Evolutionary conservation across 2,888 invertebrate species (phyloP), one percentile per base, ranked within the genome.

Genomic region (Cheilosia vernalis): DNA sequence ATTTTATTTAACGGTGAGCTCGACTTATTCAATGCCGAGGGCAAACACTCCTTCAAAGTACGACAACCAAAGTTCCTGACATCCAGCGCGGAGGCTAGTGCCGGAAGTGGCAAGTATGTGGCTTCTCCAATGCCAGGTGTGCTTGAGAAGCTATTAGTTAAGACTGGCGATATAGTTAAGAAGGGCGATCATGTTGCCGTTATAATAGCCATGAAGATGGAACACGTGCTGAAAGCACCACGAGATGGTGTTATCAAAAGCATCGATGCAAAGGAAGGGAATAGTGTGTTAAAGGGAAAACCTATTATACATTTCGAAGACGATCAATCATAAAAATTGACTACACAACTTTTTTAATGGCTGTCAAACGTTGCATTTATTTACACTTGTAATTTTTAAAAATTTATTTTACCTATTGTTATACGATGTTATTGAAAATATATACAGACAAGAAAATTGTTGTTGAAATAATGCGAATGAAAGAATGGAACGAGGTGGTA

Each of bases 141-240:
- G 17, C 93, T 99, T 51, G 98, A 99, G 90, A 97, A 97, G 91
- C 93, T 99, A 61, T 93, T 97, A 21, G 98, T 99, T 2, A 94
- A 94, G 81, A 93, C 94, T 27, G 98, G 98, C 0, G 96, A 98
- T 89, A 90, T 91, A 87, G 98, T 99, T 4, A 95, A 95, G 87
- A 94, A 95, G 90, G 99, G 98, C 0, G 98, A 99, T 90, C 95
- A 97, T 0, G 93, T 99, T 2, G 95, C 99, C 82, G 96, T 99
- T 55, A 95, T 99, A 90, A 98, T 82, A 89, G 99, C 99, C 0
- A 99, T 99, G 99, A 99, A 99, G 93, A 99, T 99, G 99, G 99
- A 99, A 94, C 96, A 99, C 91, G 95, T 98, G 15, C 95, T 99
- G 15, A 96, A 96, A 88, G 97, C 98, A 2, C 95, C 96, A 0